phyloP scores from a whole-genome alignment of 2,113 vertebrate species.

The Brachyhypopomus gauderio region DNA sequence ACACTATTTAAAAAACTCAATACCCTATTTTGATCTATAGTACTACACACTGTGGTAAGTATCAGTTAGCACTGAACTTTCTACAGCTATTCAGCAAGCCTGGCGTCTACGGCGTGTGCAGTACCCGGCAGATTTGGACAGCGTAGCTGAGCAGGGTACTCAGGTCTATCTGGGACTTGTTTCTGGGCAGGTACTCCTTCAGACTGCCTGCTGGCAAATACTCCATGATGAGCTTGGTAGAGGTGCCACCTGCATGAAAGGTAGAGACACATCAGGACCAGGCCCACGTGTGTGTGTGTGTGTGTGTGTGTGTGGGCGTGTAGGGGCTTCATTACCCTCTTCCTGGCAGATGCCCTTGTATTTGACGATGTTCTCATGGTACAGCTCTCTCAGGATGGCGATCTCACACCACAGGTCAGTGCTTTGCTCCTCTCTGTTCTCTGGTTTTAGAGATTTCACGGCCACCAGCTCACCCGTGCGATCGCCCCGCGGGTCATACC shows the following conservation, averaged over 20 bases:
- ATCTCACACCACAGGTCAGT: constrained; percentile 92
- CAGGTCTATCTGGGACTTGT: constrained; percentile 83
- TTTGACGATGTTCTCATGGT: constrained; percentile 97
- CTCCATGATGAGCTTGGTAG: constrained; percentile 97
- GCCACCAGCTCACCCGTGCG: constrained; percentile 94
- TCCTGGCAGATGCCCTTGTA: constrained; percentile 97
- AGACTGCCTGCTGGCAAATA: constrained; percentile 94
- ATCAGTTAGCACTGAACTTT: background rate
- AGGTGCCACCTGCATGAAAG: constrained; percentile 80
- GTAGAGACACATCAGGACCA: background rate
- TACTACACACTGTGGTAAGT: background rate
- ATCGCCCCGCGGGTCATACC: constrained; percentile 92
- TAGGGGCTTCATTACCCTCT: constrained; percentile 78
- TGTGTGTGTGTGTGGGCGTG: background rate
- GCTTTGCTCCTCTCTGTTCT: constrained; percentile 88
- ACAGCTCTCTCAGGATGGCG: constrained; percentile 90
- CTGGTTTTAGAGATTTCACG: constrained; percentile 95
- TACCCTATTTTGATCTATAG: background rate
- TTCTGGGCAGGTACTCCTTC: constrained; percentile 92
- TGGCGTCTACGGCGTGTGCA: background rate
- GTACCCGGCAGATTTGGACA: constrained; percentile 91
- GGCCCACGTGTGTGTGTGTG: background rate
- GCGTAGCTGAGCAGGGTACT: constrained; percentile 87
- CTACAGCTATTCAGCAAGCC: background rate
- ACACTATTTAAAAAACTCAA: too few relatives aligned